Conservation (phyloP, 2,797 vertebrate species). For the Tamandua tetradactyla region DNA sequence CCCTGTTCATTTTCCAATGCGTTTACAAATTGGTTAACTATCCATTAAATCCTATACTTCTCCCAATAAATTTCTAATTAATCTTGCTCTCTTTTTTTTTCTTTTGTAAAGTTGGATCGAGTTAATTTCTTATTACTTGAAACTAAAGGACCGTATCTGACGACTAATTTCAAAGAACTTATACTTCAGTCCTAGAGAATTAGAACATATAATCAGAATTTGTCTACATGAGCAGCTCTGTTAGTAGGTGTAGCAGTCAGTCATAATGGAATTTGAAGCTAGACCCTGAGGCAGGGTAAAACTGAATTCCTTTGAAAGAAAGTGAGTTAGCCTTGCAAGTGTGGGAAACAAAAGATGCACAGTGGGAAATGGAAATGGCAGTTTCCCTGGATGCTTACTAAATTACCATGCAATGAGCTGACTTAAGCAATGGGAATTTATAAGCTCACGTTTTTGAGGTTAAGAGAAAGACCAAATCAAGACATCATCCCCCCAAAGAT, state of each 20-base stretch:
- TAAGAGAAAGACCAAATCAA: too few relatives aligned
- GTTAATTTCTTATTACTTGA: background rate
- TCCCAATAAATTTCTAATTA: background rate
- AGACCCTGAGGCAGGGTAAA: background rate
- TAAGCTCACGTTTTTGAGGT: too few relatives aligned
- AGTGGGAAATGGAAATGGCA: background rate
- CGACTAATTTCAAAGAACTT: background rate
- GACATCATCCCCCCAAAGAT: too few relatives aligned
- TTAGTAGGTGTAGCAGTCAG: background rate
- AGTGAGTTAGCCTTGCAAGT: background rate
- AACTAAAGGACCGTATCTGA: background rate
- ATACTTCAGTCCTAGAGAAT: slow-evolving; percentile 8
- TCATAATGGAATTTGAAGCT: slow-evolving; percentile 12
- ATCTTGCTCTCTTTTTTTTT: background rate
- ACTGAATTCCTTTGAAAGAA: background rate
- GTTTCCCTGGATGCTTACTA: too few relatives aligned
- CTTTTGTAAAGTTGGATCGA: background rate
- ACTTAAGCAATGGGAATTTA: too few relatives aligned
- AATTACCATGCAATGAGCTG: too few relatives aligned
- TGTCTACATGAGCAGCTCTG: background rate
- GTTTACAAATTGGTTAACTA: background rate
- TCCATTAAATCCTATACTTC: background rate
- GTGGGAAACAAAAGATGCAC: background rate
- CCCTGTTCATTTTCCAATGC: background rate
- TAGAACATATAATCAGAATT: background rate